A percentile compares a stretch with the other conserved stretches of the same genome.
Conservation (phyloP, 2,113 vertebrate species). For the Rhegmatorhina hoffmannsi region DNA sequence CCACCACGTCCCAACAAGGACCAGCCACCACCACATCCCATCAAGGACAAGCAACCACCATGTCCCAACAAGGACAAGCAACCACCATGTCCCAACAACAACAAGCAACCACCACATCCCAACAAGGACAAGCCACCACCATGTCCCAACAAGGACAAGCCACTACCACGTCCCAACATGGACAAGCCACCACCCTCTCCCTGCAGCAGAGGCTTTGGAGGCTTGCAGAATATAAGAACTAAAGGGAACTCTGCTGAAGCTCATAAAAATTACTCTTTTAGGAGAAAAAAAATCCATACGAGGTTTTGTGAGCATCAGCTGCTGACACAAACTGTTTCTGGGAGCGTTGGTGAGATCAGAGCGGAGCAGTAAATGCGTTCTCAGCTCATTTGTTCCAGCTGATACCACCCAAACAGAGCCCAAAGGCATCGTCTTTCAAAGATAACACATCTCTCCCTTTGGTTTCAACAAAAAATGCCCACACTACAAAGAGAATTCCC, state of each 20-base stretch:
- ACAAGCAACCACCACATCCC: too few species aligned
- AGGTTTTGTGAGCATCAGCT: conserved; percentile 41
- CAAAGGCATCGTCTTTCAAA: conserved; percentile 76
- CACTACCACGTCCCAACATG: not conserved
- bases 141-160: not conserved
- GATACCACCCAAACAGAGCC: conserved; percentile 84
- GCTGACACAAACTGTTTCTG: conserved; percentile 80
- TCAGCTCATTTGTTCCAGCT: conserved; percentile 86
- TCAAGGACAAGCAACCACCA: too few species aligned
- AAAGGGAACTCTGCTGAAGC: conserved; percentile 15
- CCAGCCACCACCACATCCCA: too few species aligned
- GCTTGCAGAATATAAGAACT: not conserved
- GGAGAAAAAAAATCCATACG: conserved; percentile 37
- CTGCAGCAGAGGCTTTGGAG: not conserved
- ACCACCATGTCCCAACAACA: too few species aligned
- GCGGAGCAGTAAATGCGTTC: conserved; percentile 74
- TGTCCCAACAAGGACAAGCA: too few species aligned
- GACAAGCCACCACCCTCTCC: not conserved
- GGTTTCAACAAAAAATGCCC: conserved; percentile 65
- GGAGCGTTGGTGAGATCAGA: conserved; percentile 70
- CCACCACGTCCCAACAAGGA: too few species aligned
- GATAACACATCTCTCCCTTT: conserved; percentile 71
- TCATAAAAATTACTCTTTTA: conserved; percentile 46
- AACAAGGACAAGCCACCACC: too few species aligned
- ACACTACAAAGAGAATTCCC: conserved; percentile 81